Base-by-base conservation (phyloP, 2,888 invertebrate genomes). In the Teinopalpus imperialis region DNA sequence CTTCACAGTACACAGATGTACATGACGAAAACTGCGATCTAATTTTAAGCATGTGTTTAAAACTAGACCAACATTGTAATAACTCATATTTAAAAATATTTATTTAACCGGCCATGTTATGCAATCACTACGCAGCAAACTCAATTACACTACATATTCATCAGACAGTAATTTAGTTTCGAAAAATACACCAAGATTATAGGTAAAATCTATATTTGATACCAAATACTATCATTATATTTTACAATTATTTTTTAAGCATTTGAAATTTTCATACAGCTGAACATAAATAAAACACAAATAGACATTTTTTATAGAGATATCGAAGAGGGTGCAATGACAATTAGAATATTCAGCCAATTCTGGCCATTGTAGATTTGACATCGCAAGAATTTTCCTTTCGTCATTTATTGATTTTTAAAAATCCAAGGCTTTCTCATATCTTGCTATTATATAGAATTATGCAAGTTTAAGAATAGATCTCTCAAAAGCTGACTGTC, bases 41-140 rank as follows among this genome's bases (percentile, higher is more conserved):
- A 77, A 58, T 66, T 73, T 82, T 50, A 72, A 52, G 59, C 67
- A 77, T 31, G 69, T 64, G 44, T 66, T 71, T 37, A 80, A 53
- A 49, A 78, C 51, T 51, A 69, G 49, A 65, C 64, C 68, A 42
- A 74, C 51, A 66, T 66, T 74, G 37, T 69, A 69, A 70, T 59
- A 70, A 77, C 74, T 82, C 86, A 87, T 87, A 65, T 59, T 80
- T 74, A 67, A 42, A 49, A 48, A n/a, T n/a, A 21, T 48, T 39
- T 14, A 50, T 39, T 56, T 54, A 49, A 39, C 53, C 63, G 47
- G 63, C 61, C 72, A 75, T 74, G 67, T 80, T 80, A 80, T 70
- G 74, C 72, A 80, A 80, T 72, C 70, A 69, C 61, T 34, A 7
- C n/a, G 14, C n/a, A 3, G 12, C 6, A 35, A 24, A 21, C 20